Percentiles rank a stretch among this genome's conserved stretches.
phyloP scores from a whole-genome alignment of 2,888 invertebrate species.

The Sipunculus nudus region DNA sequence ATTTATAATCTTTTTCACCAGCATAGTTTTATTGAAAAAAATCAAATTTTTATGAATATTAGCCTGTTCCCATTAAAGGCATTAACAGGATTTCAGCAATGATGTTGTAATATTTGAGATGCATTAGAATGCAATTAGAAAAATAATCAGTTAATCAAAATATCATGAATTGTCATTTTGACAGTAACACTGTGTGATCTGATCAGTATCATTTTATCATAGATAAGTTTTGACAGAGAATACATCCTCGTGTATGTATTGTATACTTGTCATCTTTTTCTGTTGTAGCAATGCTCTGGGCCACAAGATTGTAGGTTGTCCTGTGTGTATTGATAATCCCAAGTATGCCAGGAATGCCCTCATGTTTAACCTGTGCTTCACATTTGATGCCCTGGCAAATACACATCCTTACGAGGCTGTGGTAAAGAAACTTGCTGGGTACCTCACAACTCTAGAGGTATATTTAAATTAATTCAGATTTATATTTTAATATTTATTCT shows the following conservation, averaged over 20 bases:
- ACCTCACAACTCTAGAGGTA: conserved; percentile 74
- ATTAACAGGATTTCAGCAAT: too few species aligned
- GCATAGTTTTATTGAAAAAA: not conserved
- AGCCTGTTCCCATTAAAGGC: too few species aligned
- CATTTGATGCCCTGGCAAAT: conserved; percentile 87
- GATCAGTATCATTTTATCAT: too few species aligned
- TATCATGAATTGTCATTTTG: too few species aligned
- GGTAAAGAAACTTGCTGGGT: conserved; percentile 92
- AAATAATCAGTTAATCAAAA: too few species aligned
- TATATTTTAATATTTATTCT: not conserved
- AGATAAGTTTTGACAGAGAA: not conserved
- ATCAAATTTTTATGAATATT: too few species aligned
- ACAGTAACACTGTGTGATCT: too few species aligned
- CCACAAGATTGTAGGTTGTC: conserved; percentile 91
- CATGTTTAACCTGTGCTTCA: conserved; percentile 89
- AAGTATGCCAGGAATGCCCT: conserved; percentile 94
- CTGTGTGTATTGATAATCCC: conserved; percentile 86
- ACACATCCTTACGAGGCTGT: conserved; percentile 94
- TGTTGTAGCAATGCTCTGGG: conserved; percentile 76
- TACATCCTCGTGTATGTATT: not conserved
- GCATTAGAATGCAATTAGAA: too few species aligned
- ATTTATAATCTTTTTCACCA: conserved; percentile 1
- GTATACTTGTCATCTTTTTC: conserved; percentile 10
- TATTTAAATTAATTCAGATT: not conserved
- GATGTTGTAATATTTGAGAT: too few species aligned